Conservation (phyloP, 2,888 invertebrate species). For the Leptinotarsa peninsularis region DNA sequence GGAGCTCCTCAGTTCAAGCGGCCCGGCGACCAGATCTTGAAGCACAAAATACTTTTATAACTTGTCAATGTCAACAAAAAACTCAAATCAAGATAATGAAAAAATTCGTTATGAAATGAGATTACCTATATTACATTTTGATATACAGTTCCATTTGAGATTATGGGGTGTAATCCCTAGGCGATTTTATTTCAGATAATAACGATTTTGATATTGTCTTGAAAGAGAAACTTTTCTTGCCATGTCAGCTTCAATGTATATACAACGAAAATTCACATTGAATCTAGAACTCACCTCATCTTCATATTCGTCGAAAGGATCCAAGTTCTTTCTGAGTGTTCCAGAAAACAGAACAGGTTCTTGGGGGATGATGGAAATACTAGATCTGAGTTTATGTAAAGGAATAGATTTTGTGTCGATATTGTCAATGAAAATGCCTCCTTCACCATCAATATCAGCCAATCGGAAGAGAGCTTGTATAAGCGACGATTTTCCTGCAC, state of each 20-base stretch:
- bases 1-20: too few relatives aligned
- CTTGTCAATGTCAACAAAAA: too few relatives aligned
- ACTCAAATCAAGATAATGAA: too few relatives aligned
- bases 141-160: too few relatives aligned
- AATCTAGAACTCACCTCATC: slow-evolving; percentile 70
- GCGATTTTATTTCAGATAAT: too few relatives aligned
- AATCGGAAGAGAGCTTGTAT: slow-evolving; percentile 85
- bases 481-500: slow-evolving; percentile 84
- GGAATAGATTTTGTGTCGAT: slow-evolving; percentile 77
- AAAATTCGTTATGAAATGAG: too few relatives aligned
- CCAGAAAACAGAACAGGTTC: slow-evolving; percentile 89
- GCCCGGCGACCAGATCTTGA: too few relatives aligned
- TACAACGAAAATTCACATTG: not conserved
- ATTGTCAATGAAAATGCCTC: slow-evolving; percentile 80
- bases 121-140: too few relatives aligned
- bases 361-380: slow-evolving; percentile 86
- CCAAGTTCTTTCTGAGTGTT: slow-evolving; percentile 87
- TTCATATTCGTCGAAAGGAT: slow-evolving; percentile 85
- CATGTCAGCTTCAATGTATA: not conserved
- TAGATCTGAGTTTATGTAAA: slow-evolving; percentile 78
- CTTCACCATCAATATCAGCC: slow-evolving; percentile 77
- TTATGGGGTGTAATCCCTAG: too few relatives aligned
- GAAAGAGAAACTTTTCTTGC: too few relatives aligned
- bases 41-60: too few relatives aligned
- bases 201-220: too few relatives aligned